Base-by-base conservation (phyloP, 2,797 vertebrate species). In the Acanthurus leucopareius region DNA sequence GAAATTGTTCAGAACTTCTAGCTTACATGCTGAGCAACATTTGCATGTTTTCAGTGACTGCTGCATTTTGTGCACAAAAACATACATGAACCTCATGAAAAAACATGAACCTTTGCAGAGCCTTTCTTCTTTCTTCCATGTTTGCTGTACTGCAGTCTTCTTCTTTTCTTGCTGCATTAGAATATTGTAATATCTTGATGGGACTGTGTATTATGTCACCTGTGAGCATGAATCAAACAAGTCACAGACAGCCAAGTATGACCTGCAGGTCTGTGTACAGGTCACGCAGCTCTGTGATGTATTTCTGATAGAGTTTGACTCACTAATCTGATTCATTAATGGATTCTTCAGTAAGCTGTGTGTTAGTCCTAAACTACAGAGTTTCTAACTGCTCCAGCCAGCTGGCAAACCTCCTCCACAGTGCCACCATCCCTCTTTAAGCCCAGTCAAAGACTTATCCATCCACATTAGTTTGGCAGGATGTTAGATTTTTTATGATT, bases 281-380 rank as follows among this genome's bases (percentile, higher is more conserved):
- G 20, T 4, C 28, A 10, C 59, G 25, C 44, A 28, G 51, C 42
- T 76, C 70, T 48, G 0, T 48, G 62, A 58, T 82, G 64, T 61
- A 48, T 63, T 79, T 70, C 57, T 64, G 32, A 45, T 69, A 2
- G 40, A 79, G 64, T 73, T 79, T 73, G 13, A 69, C 14, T 65
- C 52, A 28, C 28, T 85, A 88, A 88, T 90, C 78, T 67, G 79
- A 75, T 86, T 78, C 70, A 66, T 83, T 77, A 77, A 71, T 68
- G 73, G 67, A 52, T 65, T 88, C 49, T 51, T 83, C 61, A 65
- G 48, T 84, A 83, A 83, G 45, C 74, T 38, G 40, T 35, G 3
- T 70, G 75, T 86, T 71, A 28, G 74, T 70, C 38, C 58, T 61
- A 67, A 63, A 83, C 64, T 69, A 75, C 72, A 70, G 57, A 76